phyloP scores from a whole-genome alignment of 1,140 invertebrate species.

The Cecropterus lyciades region DNA sequence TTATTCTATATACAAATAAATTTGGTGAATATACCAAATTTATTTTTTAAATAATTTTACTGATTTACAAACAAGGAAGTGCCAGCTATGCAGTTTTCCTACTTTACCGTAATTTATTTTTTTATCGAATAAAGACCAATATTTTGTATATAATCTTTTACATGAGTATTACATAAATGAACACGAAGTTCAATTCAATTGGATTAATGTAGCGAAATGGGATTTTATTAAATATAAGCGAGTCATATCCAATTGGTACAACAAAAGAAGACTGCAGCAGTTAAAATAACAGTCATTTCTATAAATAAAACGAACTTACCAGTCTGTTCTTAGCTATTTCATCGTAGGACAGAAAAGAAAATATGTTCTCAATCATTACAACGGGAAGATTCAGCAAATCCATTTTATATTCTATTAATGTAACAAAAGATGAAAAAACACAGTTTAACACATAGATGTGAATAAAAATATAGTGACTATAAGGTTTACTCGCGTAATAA shows the following conservation, averaged over 20 bases:
- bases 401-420: conserved; percentile 54
- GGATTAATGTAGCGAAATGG: no score
- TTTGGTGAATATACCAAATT: no score
- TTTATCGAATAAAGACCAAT: no score
- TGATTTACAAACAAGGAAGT: no score
- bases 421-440: conserved; percentile 31
- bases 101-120: no score
- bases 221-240: no score
- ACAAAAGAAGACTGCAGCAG: neutral
- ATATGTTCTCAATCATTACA: conserved; percentile 91
- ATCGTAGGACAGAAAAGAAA: conserved; percentile 91
- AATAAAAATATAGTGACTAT: conserved; percentile 16
- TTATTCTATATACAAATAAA: no score
- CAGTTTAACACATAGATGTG: conserved; percentile 39
- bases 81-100: no score
- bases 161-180: no score
- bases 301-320: conserved; percentile 86
- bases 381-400: conserved; percentile 88
- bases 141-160: no score
- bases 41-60: no score
- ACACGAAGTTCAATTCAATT: no score
- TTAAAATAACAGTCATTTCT: conserved; percentile 44
- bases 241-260: neutral
- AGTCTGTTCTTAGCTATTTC: conserved; percentile 92
- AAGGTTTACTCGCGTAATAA: conserved; percentile 36